These are phyloP conservation scores for Osmerus mordax DNA, from an alignment of 2,113 vertebrate genomes.

Conservation along the genomic window DNA sequence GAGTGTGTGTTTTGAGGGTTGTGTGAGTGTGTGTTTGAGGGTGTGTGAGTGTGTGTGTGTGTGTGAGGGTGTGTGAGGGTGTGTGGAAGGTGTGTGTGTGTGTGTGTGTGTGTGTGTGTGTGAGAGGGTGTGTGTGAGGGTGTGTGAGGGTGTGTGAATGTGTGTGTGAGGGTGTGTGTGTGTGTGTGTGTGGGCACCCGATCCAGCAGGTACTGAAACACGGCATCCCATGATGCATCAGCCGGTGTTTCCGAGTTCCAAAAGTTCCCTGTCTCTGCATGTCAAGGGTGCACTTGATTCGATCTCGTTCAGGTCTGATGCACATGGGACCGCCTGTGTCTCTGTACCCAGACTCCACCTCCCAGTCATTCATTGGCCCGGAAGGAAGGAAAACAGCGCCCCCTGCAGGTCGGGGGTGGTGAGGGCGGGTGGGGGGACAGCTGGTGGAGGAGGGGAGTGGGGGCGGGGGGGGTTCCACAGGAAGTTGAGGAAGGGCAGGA, in stretches of 20 bases:
- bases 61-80: not conserved
- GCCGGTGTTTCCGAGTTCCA: too few species aligned
- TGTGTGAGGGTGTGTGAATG: not conserved
- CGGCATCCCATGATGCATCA: slow-evolving; percentile 3
- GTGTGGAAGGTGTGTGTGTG: not conserved
- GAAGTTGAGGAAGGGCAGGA: slow-evolving; percentile 57
- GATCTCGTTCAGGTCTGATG: too few species aligned
- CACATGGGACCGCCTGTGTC: slow-evolving; percentile 37
- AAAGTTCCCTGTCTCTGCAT: too few species aligned
- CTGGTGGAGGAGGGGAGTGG: slow-evolving; percentile 51
- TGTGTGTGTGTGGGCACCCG: slow-evolving; percentile 30
- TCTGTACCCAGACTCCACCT: slow-evolving; percentile 57
- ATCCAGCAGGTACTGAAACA: slow-evolving; percentile 65
- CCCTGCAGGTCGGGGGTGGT: slow-evolving; percentile 64
- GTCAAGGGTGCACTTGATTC: too few species aligned
- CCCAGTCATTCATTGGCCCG: slow-evolving; percentile 62
- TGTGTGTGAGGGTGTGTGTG: not conserved
- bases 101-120: too few species aligned
- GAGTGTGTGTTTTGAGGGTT: not conserved
- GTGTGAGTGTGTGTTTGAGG: not conserved
- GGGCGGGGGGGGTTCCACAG: slow-evolving; percentile 41
- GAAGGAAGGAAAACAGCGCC: slow-evolving; percentile 14
- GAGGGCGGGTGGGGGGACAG: slow-evolving; percentile 23
- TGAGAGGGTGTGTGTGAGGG: not conserved
- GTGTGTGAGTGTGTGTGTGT: not conserved